These are phyloP conservation scores for Euzophera pinguis DNA, from an alignment of 2,888 invertebrate genomes.

Conservation along the genomic window DNA sequence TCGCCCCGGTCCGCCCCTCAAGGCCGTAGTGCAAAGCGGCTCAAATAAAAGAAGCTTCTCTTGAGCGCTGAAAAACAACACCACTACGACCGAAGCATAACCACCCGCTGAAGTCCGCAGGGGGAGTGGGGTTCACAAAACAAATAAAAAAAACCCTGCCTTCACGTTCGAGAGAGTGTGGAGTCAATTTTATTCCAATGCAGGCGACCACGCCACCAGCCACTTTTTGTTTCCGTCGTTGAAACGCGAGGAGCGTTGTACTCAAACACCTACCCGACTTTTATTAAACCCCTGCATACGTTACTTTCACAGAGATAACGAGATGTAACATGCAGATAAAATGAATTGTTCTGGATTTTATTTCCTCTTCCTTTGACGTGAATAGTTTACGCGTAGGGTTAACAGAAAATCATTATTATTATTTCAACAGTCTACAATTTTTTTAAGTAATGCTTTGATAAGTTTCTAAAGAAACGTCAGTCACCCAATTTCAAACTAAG, in stretches of 20 bases:
- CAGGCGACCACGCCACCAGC: conserved; percentile 75
- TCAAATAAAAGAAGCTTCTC: conserved; percentile 78
- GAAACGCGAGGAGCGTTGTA: conserved; percentile 75
- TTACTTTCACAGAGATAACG: conserved; percentile 20
- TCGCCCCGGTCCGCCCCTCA: conserved; percentile 65
- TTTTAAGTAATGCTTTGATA: not conserved
- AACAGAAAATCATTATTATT: not conserved
- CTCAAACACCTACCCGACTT: conserved; percentile 74
- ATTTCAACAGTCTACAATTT: not conserved
- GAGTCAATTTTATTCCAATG: conserved; percentile 80
- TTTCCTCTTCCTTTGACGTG: not conserved
- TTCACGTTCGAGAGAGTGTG: conserved; percentile 79
- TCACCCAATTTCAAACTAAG: conserved; percentile 9
- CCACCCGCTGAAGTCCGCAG: conserved; percentile 77
- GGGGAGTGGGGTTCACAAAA: conserved; percentile 55
- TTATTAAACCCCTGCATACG: conserved; percentile 58
- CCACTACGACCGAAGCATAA: conserved; percentile 75
- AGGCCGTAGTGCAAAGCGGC: conserved; percentile 73
- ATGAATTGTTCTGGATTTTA: not conserved
- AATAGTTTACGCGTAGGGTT: not conserved
- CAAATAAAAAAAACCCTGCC: conserved; percentile 69
- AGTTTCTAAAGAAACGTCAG: not conserved
- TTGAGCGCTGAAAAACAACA: conserved; percentile 79
- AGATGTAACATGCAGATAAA: conserved; percentile 16
- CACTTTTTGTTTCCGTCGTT: conserved; percentile 77